Base-by-base conservation (phyloP, 2,113 vertebrate genomes). In the Chaetura pelagica region DNA sequence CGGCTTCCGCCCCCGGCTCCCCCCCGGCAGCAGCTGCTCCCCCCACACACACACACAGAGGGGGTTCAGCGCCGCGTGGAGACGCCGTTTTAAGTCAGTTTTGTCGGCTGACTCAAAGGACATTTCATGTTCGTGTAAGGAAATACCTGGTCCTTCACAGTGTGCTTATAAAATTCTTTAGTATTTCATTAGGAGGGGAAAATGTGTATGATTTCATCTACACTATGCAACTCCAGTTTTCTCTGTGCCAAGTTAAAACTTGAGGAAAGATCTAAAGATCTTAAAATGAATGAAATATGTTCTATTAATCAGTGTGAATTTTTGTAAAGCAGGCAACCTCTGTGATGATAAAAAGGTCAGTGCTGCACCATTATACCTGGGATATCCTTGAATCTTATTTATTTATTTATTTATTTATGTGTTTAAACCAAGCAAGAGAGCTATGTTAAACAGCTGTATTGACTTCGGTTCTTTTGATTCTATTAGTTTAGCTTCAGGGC, bases 401-500 rank as follows among this genome's bases (percentile, higher is more conserved):
- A 38, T 72, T 71, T 84, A 38, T 35, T 80, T 74, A 13, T 80
- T 69, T 35, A 46, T 95, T 63, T 92, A 34, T 94, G 64, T 72
- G 40, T 91, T 94, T 57, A 63, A 95, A 93, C 85, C 67, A 95
- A 92, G 73, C 55, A 82, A 84, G 27, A 89, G 49, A 30, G 8
- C 57, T 84, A 59, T 78, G 77, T 79, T 85, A 89, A 95, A 89
- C 48, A 81, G 40, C 52, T 64, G 4, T 55, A 82, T 82, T 91
- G 66, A 30, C 69, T 87, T 90, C 86, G 88, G 68, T 68, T 7
- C 12, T 48, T 90, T 85, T 84, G 34, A 91, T 94, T 83, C 57
- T 77, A 10, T 85, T 95, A 85, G 40, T 82, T 90, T 95, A 86
- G 46, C 57, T 89, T 75, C 68, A 88, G 95, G 78, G 57, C 94